Evolutionary conservation across 2,888 invertebrate species (phyloP).

Genomic region (Agrochola macilenta): DNA sequence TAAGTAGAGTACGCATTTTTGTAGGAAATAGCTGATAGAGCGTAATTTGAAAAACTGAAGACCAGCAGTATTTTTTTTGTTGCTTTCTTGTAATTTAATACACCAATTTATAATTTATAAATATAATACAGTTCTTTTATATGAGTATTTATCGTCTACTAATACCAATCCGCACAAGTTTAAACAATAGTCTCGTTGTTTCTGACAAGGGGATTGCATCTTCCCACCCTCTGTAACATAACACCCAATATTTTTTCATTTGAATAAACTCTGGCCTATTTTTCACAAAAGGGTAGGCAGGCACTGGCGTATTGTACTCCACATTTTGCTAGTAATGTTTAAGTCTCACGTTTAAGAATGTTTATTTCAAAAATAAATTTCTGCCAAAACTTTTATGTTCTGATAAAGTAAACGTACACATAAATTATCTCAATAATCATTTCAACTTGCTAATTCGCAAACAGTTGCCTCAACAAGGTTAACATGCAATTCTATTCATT

Average conservation of each 20-base stretch:
- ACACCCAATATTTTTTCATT: background rate
- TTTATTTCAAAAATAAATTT: background rate
- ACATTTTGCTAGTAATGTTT: background rate
- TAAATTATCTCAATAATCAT: background rate
- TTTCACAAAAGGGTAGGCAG: background rate
- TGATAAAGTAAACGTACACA: background rate
- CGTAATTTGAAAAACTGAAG: background rate
- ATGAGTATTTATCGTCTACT: no score
- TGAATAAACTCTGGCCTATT: no score
- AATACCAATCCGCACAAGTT: no score
- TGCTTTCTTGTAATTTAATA: no score
- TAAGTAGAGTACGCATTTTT: background rate
- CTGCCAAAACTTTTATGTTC: no score
- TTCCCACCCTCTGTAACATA: no score
- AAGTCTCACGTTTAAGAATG: background rate
- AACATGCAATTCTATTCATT: slow-evolving; percentile 21
- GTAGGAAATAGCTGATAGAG: no score
- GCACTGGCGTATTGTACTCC: background rate
- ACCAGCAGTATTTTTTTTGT: background rate
- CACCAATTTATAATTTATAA: no score
- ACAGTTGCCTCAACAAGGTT: slow-evolving; percentile 10
- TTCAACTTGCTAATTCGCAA: background rate
- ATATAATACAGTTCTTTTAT: no score
- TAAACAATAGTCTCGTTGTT: no score
- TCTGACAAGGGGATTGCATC: no score